Evolutionary conservation across 2,888 invertebrate genomes (phyloP).

Genomic region (Phrixothrix hirtus): DNA sequence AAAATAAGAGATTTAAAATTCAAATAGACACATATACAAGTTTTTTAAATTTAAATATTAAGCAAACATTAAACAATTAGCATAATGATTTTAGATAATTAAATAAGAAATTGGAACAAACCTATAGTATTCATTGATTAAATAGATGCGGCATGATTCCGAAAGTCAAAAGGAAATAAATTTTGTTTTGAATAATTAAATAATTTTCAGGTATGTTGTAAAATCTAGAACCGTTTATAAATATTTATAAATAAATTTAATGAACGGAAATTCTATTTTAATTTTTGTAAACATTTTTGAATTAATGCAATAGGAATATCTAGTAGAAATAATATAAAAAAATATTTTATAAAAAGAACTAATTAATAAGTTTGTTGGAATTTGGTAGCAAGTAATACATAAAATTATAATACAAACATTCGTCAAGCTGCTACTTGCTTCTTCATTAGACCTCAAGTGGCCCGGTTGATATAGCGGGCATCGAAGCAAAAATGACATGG

Average conservation of each 20-base stretch:
- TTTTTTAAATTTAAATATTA: no score
- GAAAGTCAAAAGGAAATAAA: no score
- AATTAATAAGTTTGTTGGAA: conserved; percentile 40
- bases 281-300: conserved; percentile 2
- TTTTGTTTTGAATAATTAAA: no score
- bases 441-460: conserved; percentile 44
- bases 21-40: no score
- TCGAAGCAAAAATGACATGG: conserved; percentile 43
- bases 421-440: conserved; percentile 44
- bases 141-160: no score
- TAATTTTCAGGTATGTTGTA: no score
- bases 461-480: conserved; percentile 42
- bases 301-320: conserved; percentile 20
- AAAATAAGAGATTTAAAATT: no score
- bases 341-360: conserved; percentile 38
- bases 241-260: not conserved
- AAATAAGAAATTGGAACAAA: no score
- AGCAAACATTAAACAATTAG: no score
- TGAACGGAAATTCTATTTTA: not conserved
- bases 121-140: no score
- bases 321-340: conserved; percentile 10
- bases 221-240: no score
- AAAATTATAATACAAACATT: conserved; percentile 43
- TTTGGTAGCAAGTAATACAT: conserved; percentile 41
- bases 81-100: no score